Evolutionary conservation across 2,113 vertebrate genomes (phyloP).

Genomic region (Corvus moneduloides): DNA sequence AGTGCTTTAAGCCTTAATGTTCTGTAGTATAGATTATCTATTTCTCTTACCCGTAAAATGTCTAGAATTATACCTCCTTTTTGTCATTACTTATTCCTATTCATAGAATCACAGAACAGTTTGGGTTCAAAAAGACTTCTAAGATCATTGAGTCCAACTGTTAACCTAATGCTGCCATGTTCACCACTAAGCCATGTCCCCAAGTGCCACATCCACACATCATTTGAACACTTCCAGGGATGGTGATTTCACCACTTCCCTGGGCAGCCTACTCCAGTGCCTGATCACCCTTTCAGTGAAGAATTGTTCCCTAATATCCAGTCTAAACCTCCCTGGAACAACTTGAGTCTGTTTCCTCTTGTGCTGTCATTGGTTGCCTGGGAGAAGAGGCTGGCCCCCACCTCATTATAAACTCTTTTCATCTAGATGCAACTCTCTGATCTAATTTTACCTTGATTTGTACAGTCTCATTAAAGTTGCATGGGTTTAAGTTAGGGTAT

Average conservation of each 20-base stretch:
- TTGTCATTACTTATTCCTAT: neutral
- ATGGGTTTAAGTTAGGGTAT: neutral
- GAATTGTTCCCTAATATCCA: neutral
- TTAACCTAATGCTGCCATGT: fast-evolving
- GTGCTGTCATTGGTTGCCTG: neutral
- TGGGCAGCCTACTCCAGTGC: neutral
- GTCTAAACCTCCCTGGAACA: neutral
- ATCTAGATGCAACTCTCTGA: neutral
- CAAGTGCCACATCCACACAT: neutral
- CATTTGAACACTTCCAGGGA: neutral
- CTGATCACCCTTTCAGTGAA: neutral
- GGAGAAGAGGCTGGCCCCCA: neutral
- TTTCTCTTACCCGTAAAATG: neutral
- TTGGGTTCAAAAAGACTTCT: neutral
- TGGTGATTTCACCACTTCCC: neutral
- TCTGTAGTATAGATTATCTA: neutral
- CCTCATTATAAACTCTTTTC: neutral
- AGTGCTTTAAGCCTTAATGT: neutral
- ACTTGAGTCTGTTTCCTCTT: neutral
- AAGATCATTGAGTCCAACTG: fast-evolving
- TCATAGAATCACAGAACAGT: neutral
- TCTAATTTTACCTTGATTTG: neutral
- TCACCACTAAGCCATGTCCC: neutral
- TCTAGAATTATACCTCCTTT: neutral
- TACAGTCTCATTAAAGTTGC: neutral